Percentiles rank a stretch among this genome's conserved stretches.
Evolutionary conservation across 2,797 vertebrate genomes (phyloP).

Genomic region (Amblyopsis hoosieri): DNA sequence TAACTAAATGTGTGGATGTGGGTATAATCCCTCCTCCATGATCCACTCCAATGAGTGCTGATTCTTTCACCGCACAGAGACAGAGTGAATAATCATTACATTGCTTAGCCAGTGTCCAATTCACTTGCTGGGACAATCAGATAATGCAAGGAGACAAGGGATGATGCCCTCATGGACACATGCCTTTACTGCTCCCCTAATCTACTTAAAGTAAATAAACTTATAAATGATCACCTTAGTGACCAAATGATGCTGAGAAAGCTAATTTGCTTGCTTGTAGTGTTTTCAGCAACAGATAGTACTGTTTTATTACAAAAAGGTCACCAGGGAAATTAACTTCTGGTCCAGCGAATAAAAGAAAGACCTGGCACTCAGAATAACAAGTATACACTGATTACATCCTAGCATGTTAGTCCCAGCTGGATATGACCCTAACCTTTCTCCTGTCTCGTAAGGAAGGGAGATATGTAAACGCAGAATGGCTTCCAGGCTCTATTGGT

Average conservation of each 20-base stretch:
- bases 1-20: too few species aligned
- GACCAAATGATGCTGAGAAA: constrained; percentile 84
- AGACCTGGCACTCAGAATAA: constrained; percentile 80
- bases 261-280: constrained; percentile 88
- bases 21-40: neutral
- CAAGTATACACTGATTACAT: constrained; percentile 87
- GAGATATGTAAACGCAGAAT: constrained; percentile 72
- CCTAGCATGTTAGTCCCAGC: constrained; percentile 81
- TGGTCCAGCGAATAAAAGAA: constrained; percentile 89
- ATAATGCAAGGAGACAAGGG: constrained; percentile 75
- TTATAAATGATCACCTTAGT: constrained; percentile 87
- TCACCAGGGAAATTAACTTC: constrained; percentile 98
- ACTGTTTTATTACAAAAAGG: constrained; percentile 88
- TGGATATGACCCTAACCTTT: constrained; percentile 84
- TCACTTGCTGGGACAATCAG: constrained; percentile 63
- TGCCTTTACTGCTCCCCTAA: constrained; percentile 80
- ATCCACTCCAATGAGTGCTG: constrained; percentile 37
- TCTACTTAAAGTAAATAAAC: constrained; percentile 91
- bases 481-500: constrained; percentile 53
- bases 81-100: constrained; percentile 54
- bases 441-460: constrained; percentile 73
- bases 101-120: constrained; percentile 61
- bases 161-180: constrained; percentile 67
- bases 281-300: constrained; percentile 89
- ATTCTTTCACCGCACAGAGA: constrained; percentile 31